phyloP scores from a whole-genome alignment of 1,140 invertebrate genomes.

The Carcinoscorpius rotundicauda region DNA sequence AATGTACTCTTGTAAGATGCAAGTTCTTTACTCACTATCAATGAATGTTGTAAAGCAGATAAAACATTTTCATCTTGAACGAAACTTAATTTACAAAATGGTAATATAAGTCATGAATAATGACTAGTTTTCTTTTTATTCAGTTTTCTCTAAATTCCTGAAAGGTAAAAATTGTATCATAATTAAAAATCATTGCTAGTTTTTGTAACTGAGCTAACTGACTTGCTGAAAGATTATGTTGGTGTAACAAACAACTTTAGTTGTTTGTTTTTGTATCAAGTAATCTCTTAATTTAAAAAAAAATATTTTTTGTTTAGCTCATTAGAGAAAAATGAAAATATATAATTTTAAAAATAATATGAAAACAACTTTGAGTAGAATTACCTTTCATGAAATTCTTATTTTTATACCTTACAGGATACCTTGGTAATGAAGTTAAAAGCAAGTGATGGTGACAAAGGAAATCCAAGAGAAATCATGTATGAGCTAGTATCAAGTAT shows the following conservation, averaged over 20 bases:
- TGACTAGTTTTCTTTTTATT: too few species aligned
- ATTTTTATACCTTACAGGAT: conserved; percentile 34
- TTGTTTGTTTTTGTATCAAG: background rate
- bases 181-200: background rate
- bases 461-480: conserved; percentile 60
- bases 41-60: too few species aligned
- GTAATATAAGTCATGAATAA: too few species aligned
- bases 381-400: too few species aligned
- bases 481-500: conserved; percentile 71
- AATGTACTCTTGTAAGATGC: too few species aligned
- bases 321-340: too few species aligned
- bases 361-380: too few species aligned
- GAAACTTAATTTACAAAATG: too few species aligned
- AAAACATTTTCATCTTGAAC: too few species aligned
- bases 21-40: too few species aligned
- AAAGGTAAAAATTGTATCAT: background rate
- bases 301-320: too few species aligned
- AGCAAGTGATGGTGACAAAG: conserved; percentile 70
- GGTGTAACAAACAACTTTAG: background rate
- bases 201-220: background rate
- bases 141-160: background rate
- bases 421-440: conserved; percentile 61
- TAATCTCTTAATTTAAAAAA: background rate
- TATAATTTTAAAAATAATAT: too few species aligned
- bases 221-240: background rate